Base-by-base conservation (phyloP, 2,888 invertebrate species). In the Linhomoeus sp. region DNA sequence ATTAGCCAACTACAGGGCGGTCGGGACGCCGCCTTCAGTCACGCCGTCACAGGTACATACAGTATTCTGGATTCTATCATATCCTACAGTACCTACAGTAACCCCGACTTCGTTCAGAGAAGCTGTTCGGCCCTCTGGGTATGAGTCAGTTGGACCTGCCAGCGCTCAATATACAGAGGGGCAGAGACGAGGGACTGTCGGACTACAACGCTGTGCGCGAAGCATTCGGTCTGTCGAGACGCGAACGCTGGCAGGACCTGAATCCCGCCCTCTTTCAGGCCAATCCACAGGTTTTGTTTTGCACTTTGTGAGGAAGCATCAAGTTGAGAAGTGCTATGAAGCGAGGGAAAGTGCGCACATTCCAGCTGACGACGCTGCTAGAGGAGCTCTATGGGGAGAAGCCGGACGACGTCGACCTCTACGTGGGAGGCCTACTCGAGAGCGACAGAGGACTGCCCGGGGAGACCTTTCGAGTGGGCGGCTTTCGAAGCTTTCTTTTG, bases 131-230 rank as follows among this genome's bases (percentile, higher is more conserved):
- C 1, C 72, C 74, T 0, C 58, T 75, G 44, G 74, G 75, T 58
- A 74, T 75, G 57, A 73, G 74, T 2, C 59, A 74, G 45, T 63
- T 73, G 40, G 74, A 75, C 59, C 63, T 75, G 49, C 73, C 75
- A 72, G 74, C 75, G 3, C 52, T 75, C 17, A 75, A 75, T 57
- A 72, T 75, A 45, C 74, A 74, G 59, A 60, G 75, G 49, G 57
- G 52, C 3, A 62, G 75, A 45, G 74, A 75, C 56, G 73, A 74
- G 56, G 74, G 73, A 19, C 59, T 75, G 24, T 75, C 76, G 1
- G 75, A 76, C 63, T 77, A 74, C 60, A 75, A 76, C 59, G 69
- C 72, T 1, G 75, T 73, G 1, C 62, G 75, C 48, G 60, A 62
- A 52, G 68, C 70, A 9, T 72, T 71, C 54, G 70, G 69, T 22